Evolutionary conservation across 1,140 invertebrate genomes (phyloP).

Genomic region (Solenopsis invicta): DNA sequence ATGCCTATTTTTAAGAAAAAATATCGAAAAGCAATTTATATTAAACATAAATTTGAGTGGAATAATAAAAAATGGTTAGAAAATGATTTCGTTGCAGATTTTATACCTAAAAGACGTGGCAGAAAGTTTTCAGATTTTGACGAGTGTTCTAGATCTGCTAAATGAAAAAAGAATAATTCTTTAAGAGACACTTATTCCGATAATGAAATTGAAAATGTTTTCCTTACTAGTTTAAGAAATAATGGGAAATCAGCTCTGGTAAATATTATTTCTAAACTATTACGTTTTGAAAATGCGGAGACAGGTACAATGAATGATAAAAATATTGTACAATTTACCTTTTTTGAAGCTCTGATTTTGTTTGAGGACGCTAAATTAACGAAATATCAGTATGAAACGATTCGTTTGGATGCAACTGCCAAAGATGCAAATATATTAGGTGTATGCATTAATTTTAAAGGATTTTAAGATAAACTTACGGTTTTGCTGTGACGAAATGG

Average conservation of each 20-base stretch:
- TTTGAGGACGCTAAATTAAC: slow-evolving; percentile 16
- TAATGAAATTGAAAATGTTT: slow-evolving; percentile 3
- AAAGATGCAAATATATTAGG: slow-evolving; percentile 6
- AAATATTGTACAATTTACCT: not conserved
- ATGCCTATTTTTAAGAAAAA: not conserved
- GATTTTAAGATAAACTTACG: too few species aligned
- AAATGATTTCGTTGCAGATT: not conserved
- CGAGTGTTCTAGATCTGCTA: not conserved
- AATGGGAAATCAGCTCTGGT: not conserved
- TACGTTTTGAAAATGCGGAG: not conserved
- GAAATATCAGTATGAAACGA: not conserved
- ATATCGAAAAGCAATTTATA: slow-evolving; percentile 8
- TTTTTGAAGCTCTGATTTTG: slow-evolving; percentile 8
- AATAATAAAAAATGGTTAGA: slow-evolving; percentile 8
- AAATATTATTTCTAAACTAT: not conserved
- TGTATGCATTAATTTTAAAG: too few species aligned
- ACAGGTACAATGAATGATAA: not conserved
- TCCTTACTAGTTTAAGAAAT: not conserved
- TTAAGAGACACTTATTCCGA: slow-evolving; percentile 7
- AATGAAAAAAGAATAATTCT: not conserved
- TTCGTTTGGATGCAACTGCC: not conserved
- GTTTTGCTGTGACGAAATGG: too few species aligned
- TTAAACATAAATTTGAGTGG: not conserved
- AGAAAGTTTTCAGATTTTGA: slow-evolving; percentile 1
- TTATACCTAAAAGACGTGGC: not conserved